These are phyloP conservation scores for Pavo muticus DNA, from an alignment of 2,113 vertebrate species.

Conservation along the genomic window DNA sequence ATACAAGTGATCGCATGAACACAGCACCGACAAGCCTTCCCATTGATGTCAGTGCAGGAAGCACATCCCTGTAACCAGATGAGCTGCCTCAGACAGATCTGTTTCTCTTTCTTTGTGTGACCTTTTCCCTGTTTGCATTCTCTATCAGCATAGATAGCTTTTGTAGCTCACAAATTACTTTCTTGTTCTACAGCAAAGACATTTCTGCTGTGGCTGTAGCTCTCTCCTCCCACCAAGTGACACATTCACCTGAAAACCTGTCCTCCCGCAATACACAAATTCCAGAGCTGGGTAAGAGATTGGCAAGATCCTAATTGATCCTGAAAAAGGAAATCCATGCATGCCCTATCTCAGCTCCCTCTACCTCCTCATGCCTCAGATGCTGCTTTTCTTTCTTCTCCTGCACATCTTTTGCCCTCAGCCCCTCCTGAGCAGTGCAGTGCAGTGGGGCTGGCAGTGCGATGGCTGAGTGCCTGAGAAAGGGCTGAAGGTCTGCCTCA, in stretches of 20 bases:
- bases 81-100: not conserved
- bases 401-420: not conserved
- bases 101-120: not conserved
- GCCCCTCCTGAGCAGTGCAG: not conserved
- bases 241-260: not conserved
- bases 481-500: no score
- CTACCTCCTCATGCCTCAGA: not conserved
- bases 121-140: not conserved
- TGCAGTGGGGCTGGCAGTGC: no score
- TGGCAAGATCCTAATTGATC: not conserved
- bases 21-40: not conserved
- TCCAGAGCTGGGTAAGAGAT: not conserved
- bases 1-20: not conserved
- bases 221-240: not conserved
- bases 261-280: not conserved
- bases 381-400: not conserved
- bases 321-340: not conserved
- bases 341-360: not conserved
- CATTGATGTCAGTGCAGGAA: not conserved
- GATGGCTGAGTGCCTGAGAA: no score
- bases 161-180: not conserved
- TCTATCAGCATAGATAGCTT: rapidly evolving
- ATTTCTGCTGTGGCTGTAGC: not conserved
- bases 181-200: not conserved
- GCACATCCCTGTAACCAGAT: not conserved